Base-by-base conservation (phyloP, 2,113 vertebrate species). In the Gambusia affinis region DNA sequence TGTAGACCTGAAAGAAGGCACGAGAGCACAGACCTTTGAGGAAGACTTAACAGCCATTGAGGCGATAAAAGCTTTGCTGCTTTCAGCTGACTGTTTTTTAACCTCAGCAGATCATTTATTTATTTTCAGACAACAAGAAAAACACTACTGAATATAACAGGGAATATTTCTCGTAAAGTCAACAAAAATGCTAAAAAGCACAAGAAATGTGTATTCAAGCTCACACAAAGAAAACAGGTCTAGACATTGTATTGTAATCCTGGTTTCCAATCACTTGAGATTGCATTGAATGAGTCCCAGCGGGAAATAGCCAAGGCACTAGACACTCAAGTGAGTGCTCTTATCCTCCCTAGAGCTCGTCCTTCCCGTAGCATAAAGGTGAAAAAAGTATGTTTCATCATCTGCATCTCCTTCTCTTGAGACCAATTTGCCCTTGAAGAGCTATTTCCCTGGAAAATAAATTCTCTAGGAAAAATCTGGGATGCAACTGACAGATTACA, bases 21-120 rank as follows among this genome's bases (percentile, higher is more conserved):
- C 70, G 80, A 33, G 64, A 84, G 79, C 72, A 67, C 71, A 85
- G n/a, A 65, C 69, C 70, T 78, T 87, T 84, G 75, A 88, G 51
- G 47, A 72, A 47, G 35, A 64, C 66, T 82, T n/a, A 65, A 72
- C 33, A 63, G 74, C 75, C 73, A 63, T 30, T 75, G 47, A 70
- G 28, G 64, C 64, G 51, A 85, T 83, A 78, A 85, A 81, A 82
- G 47, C 64, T 42, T 2, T 44, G 37, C 57, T 75, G 47, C 76
- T 75, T 60, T 51, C 35, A 62, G 73, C 28, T 37, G 78, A 39
- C 51, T 28, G 33, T 39, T 17, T 11, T 66, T 33, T 2, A 70
- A 29, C 19, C 30, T 57, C 28, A 70, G 14, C 19, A 19, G 29
- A 67, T 60, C 0, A 42, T 75, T 75, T 63, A 70, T 42, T 63